Percentiles rank a stretch among this genome's conserved stretches.
phyloP scores from a whole-genome alignment of 2,888 invertebrate species.

The Himalopsyche kuldschensis region DNA sequence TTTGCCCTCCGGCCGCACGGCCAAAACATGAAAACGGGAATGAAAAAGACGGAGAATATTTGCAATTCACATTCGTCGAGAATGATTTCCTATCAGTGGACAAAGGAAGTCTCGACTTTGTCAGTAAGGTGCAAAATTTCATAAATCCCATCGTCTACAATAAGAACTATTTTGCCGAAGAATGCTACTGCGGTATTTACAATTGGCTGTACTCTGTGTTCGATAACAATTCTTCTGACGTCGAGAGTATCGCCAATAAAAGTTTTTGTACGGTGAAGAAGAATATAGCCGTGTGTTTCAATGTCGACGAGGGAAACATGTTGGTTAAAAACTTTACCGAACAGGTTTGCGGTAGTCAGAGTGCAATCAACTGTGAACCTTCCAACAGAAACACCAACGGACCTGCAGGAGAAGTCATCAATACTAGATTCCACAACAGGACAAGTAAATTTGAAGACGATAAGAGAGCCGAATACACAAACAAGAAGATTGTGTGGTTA shows the following conservation, averaged over 20 bases:
- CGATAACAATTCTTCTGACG: slow-evolving; percentile 50
- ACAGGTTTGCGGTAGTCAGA: slow-evolving; percentile 59
- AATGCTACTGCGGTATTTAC: slow-evolving; percentile 66
- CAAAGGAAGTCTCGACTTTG: slow-evolving; percentile 61
- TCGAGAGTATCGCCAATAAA: slow-evolving; percentile 54
- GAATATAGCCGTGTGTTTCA: slow-evolving; percentile 65
- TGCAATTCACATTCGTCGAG: slow-evolving; percentile 56
- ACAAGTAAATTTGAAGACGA: slow-evolving; percentile 42
- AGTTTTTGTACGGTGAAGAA: slow-evolving; percentile 66
- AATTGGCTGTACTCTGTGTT: slow-evolving; percentile 59
- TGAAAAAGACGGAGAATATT: slow-evolving; percentile 41
- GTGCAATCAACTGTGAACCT: slow-evolving; percentile 62
- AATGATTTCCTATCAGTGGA: slow-evolving; percentile 61
- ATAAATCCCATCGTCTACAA: slow-evolving; percentile 50
- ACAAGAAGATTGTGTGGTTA: slow-evolving; percentile 54
- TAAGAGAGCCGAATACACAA: slow-evolving; percentile 40
- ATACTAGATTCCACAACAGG: slow-evolving; percentile 55
- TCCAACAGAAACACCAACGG: slow-evolving; percentile 50
- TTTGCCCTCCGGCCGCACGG: background rate
- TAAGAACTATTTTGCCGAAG: slow-evolving; percentile 65
- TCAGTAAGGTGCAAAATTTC: slow-evolving; percentile 46
- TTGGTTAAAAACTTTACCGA: slow-evolving; percentile 64
- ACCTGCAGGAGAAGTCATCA: slow-evolving; percentile 49
- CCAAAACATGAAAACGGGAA: slow-evolving; percentile 41
- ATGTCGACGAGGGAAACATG: slow-evolving; percentile 65